These are phyloP conservation scores for Helobdella robusta DNA, from an alignment of 2,888 invertebrate genomes.

Conservation along the genomic window DNA sequence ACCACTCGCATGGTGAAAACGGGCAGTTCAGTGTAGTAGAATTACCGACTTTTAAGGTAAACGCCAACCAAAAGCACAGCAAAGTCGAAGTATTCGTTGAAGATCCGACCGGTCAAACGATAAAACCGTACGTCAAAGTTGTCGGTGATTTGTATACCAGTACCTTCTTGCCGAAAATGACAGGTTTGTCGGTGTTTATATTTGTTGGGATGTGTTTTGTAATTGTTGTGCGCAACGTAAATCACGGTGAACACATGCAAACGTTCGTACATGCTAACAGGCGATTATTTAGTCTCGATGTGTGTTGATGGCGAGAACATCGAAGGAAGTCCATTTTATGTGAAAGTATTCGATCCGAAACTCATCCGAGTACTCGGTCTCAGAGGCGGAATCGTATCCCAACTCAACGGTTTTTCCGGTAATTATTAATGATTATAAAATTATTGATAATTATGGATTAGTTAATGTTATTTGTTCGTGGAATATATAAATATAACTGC, in stretches of 20 bases:
- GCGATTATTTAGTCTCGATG: slow-evolving; percentile 88
- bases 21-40: slow-evolving; percentile 12
- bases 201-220: not conserved
- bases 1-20: not conserved
- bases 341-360: slow-evolving; percentile 86
- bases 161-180: slow-evolving; percentile 7
- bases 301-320: slow-evolving; percentile 91
- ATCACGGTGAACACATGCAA: not conserved
- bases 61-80: slow-evolving; percentile 12
- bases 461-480: not conserved
- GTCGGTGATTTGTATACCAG: slow-evolving; percentile 2
- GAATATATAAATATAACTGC: too few relatives aligned
- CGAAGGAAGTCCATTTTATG: slow-evolving; percentile 87
- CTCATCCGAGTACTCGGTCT: slow-evolving; percentile 61
- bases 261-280: slow-evolving; percentile 38
- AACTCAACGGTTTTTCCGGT: slow-evolving; percentile 53
- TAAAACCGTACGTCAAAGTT: not conserved
- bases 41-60: slow-evolving; percentile 20
- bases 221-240: too few relatives aligned
- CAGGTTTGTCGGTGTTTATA: too few relatives aligned
- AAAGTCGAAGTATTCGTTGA: slow-evolving; percentile 17
- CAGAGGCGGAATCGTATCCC: slow-evolving; percentile 55
- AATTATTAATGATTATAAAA: not conserved
- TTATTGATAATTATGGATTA: not conserved
- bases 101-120: not conserved